Percentiles rank a stretch among this genome's conserved stretches.
These are phyloP conservation scores for Mobula birostris DNA, from an alignment of 2,113 vertebrate genomes.

Conservation along the genomic window DNA sequence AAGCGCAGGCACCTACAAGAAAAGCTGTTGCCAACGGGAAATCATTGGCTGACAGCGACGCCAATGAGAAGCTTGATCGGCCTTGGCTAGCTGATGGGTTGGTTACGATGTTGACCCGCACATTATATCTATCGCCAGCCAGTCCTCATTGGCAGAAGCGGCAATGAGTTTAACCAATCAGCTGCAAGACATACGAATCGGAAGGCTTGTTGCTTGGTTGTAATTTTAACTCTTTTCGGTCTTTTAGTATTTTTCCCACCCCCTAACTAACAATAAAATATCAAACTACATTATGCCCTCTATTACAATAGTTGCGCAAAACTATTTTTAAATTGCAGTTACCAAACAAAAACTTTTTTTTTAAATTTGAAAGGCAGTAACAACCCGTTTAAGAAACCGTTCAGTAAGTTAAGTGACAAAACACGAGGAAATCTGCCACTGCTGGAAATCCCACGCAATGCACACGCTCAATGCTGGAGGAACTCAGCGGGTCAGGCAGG, in stretches of 20 bases:
- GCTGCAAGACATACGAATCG: background rate
- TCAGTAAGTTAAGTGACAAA: too few species aligned
- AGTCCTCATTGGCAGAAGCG: too few species aligned
- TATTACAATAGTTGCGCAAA: too few species aligned
- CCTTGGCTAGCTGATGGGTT: background rate
- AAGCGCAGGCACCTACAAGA: too few species aligned
- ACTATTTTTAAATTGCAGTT: too few species aligned
- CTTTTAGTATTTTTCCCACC: too few species aligned
- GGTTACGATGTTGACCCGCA: background rate
- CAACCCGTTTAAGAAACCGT: background rate
- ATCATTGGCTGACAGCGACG: background rate
- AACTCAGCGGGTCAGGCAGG: too few species aligned
- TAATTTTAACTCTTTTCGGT: background rate
- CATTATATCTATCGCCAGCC: background rate
- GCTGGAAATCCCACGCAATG: too few species aligned
- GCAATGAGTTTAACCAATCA: background rate
- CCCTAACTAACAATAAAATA: too few species aligned
- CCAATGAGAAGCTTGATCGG: background rate
- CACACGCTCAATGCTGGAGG: too few species aligned
- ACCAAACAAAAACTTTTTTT: background rate
- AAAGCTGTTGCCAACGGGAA: background rate
- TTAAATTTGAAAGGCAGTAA: background rate
- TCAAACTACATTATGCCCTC: too few species aligned
- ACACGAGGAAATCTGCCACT: too few species aligned
- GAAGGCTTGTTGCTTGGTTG: background rate